These are phyloP conservation scores for Neodon shergylaensis DNA, from an alignment of 2,113 vertebrate species.

Conservation along the genomic window DNA sequence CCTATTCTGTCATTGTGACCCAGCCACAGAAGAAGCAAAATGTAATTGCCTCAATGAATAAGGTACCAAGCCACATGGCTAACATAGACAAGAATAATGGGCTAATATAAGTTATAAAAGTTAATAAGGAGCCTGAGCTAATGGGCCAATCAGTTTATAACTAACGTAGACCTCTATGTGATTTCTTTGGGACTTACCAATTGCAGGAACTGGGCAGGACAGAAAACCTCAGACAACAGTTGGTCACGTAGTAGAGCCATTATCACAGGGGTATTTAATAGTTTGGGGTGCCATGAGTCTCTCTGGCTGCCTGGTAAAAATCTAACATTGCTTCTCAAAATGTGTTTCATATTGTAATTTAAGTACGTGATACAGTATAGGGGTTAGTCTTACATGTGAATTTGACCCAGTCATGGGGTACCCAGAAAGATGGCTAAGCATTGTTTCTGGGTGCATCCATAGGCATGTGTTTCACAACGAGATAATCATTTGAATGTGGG, in stretches of 20 bases:
- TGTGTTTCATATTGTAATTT: not conserved
- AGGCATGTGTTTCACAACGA: not conserved
- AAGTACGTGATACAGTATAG: not conserved
- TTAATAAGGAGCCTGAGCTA: too few species aligned
- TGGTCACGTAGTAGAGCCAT: not conserved
- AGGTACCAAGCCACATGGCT: too few species aligned
- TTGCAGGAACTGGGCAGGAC: too few species aligned
- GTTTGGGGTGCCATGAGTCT: not conserved
- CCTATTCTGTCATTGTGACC: too few species aligned
- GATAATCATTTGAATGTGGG: not conserved
- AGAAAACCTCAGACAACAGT: too few species aligned
- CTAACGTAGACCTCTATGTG: too few species aligned
- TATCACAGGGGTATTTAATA: not conserved
- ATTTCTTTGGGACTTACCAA: too few species aligned
- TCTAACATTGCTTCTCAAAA: not conserved
- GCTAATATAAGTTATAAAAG: too few species aligned
- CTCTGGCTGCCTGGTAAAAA: not conserved
- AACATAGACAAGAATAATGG: too few species aligned
- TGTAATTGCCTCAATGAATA: too few species aligned
- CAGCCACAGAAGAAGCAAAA: too few species aligned
- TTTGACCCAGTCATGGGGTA: not conserved
- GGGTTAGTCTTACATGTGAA: not conserved
- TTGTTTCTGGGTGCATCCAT: not conserved
- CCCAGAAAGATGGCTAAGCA: not conserved
- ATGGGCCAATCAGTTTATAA: too few species aligned